phyloP scores from a whole-genome alignment of 2,797 vertebrate species.

The Carcharodon carcharias region DNA sequence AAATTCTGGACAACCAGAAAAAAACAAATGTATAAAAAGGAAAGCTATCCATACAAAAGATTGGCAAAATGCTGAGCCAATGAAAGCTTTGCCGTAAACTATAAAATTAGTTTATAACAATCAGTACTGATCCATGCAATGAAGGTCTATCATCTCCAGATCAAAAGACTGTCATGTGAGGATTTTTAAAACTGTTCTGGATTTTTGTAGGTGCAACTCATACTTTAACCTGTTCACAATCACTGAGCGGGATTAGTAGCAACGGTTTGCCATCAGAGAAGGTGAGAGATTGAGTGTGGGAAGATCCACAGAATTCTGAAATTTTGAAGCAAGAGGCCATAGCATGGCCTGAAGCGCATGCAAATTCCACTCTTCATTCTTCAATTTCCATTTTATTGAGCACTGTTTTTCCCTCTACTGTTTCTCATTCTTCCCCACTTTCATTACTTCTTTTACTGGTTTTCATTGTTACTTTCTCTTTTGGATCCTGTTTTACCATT shows the following conservation, averaged over 20 bases:
- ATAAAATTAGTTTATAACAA: not conserved
- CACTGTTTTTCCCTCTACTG: not conserved
- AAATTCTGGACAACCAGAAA: not conserved
- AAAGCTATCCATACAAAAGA: not conserved
- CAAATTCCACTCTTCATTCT: slow-evolving; percentile 12
- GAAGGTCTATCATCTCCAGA: not conserved
- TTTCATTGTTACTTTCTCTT: slow-evolving; percentile 1
- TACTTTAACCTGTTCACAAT: not conserved
- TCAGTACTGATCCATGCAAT: not conserved
- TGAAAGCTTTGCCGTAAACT: not conserved
- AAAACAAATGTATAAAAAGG: not conserved
- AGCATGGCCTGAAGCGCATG: not conserved
- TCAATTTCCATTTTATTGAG: not conserved
- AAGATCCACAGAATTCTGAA: not conserved
- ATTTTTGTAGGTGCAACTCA: not conserved
- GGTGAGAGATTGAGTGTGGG: not conserved
- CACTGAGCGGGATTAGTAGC: not conserved
- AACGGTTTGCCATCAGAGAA: not conserved
- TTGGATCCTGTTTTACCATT: not conserved
- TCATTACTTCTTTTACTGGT: not conserved
- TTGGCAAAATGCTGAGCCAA: not conserved
- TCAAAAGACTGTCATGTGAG: not conserved
- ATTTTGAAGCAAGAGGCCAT: not conserved
- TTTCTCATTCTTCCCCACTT: not conserved
- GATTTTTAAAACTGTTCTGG: not conserved